Percentiles rank a stretch among this genome's conserved stretches.
Evolutionary conservation across 1,140 invertebrate species (phyloP).

Genomic region (Cyclargus thomasi): DNA sequence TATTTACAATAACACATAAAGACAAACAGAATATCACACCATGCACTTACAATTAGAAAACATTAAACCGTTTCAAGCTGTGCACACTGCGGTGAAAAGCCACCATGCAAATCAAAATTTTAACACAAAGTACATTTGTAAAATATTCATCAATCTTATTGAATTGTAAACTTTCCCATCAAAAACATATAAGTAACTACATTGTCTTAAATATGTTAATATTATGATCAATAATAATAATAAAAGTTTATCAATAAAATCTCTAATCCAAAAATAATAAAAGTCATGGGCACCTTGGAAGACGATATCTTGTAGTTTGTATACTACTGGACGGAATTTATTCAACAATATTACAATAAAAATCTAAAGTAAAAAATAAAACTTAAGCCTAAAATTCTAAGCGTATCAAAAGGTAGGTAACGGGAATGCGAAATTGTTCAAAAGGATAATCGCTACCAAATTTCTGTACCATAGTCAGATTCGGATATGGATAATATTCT

Average conservation of each 20-base stretch:
- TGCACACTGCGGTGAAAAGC: slow-evolving; percentile 61
- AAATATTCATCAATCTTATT: slow-evolving; percentile 15
- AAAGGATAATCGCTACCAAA: slow-evolving; percentile 77
- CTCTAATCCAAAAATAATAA: slow-evolving; percentile 55
- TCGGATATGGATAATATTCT: slow-evolving; percentile 75
- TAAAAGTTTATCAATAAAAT: slow-evolving; percentile 31
- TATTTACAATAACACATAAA: slow-evolving; percentile 66
- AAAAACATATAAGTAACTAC: slow-evolving; percentile 4
- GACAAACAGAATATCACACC: slow-evolving; percentile 67
- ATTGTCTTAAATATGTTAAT: neutral
- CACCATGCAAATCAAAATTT: slow-evolving; percentile 57
- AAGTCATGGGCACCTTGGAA: slow-evolving; percentile 38
- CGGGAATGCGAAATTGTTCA: slow-evolving; percentile 20
- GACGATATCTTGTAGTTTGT: slow-evolving; percentile 36
- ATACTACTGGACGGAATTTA: slow-evolving; percentile 41
- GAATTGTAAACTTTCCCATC: neutral
- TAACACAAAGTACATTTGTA: slow-evolving; percentile 20
- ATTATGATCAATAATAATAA: neutral
- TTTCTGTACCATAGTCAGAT: slow-evolving; percentile 81
- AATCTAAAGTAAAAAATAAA: slow-evolving; percentile 2
- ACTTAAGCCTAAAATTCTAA: slow-evolving; percentile 26
- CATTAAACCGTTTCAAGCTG: slow-evolving; percentile 57
- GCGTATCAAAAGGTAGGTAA: slow-evolving; percentile 44
- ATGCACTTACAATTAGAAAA: slow-evolving; percentile 67
- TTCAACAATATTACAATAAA: slow-evolving; percentile 19